Percentiles rank a stretch among this genome's conserved stretches.
phyloP scores from a whole-genome alignment of 2,888 invertebrate species.

The Lepas anatifera region DNA sequence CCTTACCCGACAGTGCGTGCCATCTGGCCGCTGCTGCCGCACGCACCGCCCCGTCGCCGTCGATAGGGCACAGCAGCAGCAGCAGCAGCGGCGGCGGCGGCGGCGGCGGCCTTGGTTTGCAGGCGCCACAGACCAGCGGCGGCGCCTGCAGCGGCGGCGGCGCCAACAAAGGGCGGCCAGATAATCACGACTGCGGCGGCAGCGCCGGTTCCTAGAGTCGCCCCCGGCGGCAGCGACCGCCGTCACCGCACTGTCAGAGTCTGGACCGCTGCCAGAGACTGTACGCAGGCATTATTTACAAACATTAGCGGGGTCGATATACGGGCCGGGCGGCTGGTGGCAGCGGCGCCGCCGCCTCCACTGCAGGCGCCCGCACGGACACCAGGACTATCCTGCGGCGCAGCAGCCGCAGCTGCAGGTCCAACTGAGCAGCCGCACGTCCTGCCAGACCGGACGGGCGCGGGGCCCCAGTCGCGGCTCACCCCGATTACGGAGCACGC shows the following conservation, averaged over 20 bases:
- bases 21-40: too few species aligned
- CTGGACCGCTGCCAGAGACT: neutral
- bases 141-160: neutral
- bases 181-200: too few species aligned
- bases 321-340: neutral
- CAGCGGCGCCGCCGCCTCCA: neutral
- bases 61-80: too few species aligned
- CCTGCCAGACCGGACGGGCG: neutral
- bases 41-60: too few species aligned
- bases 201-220: too few species aligned
- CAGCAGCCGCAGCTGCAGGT: too few species aligned
- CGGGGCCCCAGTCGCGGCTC: neutral
- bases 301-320: neutral
- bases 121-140: neutral
- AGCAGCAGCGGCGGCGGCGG: neutral
- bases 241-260: too few species aligned
- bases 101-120: neutral
- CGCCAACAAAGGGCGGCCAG: neutral
- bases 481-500: neutral
- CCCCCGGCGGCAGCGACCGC: too few species aligned
- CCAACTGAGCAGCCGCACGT: too few species aligned
- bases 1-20: too few species aligned
- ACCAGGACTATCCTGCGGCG: too few species aligned
- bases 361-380: neutral
- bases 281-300: slow-evolving; percentile 5